Evolutionary conservation across 37 sponge, comb jelly and placozoan species (phyloP), one percentile per base, ranked within the genome.

Genomic region (Axinella damicornis): DNA sequence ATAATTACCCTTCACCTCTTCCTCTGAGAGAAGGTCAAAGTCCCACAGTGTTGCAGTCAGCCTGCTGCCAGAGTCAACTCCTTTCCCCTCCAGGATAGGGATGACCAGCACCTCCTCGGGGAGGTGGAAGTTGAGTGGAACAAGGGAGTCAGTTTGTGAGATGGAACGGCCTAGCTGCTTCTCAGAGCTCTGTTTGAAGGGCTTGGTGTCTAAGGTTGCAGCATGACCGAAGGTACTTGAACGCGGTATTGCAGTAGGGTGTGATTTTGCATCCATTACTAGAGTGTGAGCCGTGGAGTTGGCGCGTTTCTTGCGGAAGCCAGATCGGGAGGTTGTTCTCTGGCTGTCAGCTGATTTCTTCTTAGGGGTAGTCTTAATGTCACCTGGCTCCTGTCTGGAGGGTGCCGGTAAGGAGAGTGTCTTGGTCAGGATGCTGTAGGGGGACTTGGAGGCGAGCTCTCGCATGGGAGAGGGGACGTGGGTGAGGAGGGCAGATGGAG

Each of bases 1-100:
- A n/a, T n/a, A n/a, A n/a, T n/a, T n/a, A n/a, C n/a, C n/a, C n/a
- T 27, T 53, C 60, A 85, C 85, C 78, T 85, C 85, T 37, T 77
- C 85, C 30, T 85, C 76, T 12, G 85, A 36, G 31, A 85, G 78
- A 11, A 85, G 60, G 24, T 75, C 67, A 36, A 85, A 85, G 69
- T 85, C 85, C 85, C 85, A 85, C 28, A 6, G 60, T 11, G 58
- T 27, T 1, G 24, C n/a, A 28, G 0, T 40, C 61, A 30, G 58
- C 20, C 5, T 28, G 14, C 53, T 37, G 24, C 30, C 79, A 57
- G 18, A 5, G 53, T 19, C n/a, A 15, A 24, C 30, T 18, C 22
- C 37, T 2, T 2, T 72, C 33, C 54, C 37, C 20, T 77, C 68
- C 18, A 64, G 20, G 31, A 85, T 2, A 27, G 85, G 85, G 28